These are phyloP conservation scores for Acanthosepion pharaonis DNA, from an alignment of 2,888 invertebrate species.

Conservation along the genomic window DNA sequence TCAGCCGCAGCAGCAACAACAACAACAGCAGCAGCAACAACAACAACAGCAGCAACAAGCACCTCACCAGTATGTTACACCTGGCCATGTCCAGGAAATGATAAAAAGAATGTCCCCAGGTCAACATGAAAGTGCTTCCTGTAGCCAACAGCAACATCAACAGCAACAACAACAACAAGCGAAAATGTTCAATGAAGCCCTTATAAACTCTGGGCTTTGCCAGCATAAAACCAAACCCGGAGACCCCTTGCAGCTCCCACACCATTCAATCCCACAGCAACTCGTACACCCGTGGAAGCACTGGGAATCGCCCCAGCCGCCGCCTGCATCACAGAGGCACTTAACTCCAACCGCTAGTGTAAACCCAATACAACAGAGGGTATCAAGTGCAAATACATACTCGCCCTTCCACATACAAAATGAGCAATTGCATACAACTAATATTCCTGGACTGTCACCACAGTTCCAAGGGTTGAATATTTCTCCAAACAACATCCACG, in stretches of 20 bases:
- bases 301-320: slow-evolving; percentile 54
- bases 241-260: slow-evolving; percentile 50
- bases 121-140: slow-evolving; percentile 73
- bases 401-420: slow-evolving; percentile 48
- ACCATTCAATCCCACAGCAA: slow-evolving; percentile 44
- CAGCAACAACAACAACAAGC: slow-evolving; percentile 49
- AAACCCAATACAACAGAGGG: slow-evolving; percentile 42
- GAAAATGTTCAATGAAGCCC: neutral
- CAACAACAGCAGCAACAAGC: slow-evolving; percentile 46
- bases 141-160: slow-evolving; percentile 44
- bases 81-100: slow-evolving; percentile 81
- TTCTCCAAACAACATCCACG: slow-evolving; percentile 46
- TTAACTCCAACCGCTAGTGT: slow-evolving; percentile 62
- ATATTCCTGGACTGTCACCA: slow-evolving; percentile 52
- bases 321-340: slow-evolving; percentile 74
- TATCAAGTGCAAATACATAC: slow-evolving; percentile 36
- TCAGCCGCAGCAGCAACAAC: neutral
- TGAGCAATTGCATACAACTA: slow-evolving; percentile 52
- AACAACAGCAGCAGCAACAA: neutral
- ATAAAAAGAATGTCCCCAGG: slow-evolving; percentile 85
- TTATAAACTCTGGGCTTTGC: neutral
- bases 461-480: slow-evolving; percentile 47
- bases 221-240: slow-evolving; percentile 37
- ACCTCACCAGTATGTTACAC: slow-evolving; percentile 55
- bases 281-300: slow-evolving; percentile 36